A percentile compares a stretch with the other conserved stretches of the same genome.
Evolutionary conservation across 2,888 invertebrate species (phyloP).

Genomic region (Mesoligia furuncula): DNA sequence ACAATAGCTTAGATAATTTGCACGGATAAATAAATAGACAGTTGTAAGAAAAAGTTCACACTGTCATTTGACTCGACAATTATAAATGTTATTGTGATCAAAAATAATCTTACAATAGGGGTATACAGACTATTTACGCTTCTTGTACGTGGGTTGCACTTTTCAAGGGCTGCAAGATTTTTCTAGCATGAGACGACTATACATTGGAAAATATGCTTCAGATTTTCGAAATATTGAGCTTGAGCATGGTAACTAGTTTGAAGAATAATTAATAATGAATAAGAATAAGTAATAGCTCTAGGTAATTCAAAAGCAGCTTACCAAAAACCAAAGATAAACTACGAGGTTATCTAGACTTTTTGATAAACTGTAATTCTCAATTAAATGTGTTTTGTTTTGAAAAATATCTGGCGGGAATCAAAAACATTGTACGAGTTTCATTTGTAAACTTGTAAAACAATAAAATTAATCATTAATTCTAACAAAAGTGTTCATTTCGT

Average conservation of each 20-base stretch:
- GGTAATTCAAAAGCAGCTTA: neutral
- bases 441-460: neutral
- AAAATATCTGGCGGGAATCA: neutral
- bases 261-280: no score
- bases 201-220: neutral
- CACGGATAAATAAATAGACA: constrained; percentile 17
- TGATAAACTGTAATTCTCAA: neutral
- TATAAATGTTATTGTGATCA: constrained; percentile 10
- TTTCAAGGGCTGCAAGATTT: constrained; percentile 4
- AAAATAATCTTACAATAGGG: constrained; percentile 11
- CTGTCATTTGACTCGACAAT: constrained; percentile 14
- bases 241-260: neutral
- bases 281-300: no score
- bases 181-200: neutral
- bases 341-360: neutral
- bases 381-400: neutral
- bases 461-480: neutral
- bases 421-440: neutral
- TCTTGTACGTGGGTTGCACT: neutral
- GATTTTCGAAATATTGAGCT: neutral
- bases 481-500: neutral
- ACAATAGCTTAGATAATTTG: constrained; percentile 21
- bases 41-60: constrained; percentile 22
- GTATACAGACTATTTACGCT: neutral
- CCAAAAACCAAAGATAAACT: neutral